A percentile compares a stretch with the other conserved stretches of the same genome.
These are phyloP conservation scores for Epizoanthus scotinus DNA, from an alignment of 92 coral and sea anemone species.

Conservation along the genomic window DNA sequence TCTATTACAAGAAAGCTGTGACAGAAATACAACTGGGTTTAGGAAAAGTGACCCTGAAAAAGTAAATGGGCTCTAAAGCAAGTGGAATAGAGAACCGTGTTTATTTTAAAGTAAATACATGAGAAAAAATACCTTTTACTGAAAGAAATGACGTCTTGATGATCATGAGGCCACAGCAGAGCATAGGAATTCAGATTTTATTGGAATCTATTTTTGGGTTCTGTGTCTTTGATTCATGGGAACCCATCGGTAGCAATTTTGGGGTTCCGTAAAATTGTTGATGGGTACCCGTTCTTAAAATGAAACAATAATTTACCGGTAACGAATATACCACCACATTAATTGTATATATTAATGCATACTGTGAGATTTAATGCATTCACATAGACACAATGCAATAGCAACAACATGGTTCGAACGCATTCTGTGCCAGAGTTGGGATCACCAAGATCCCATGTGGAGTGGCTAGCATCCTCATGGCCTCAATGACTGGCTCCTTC, in stretches of 20 bases:
- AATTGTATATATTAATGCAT: background rate
- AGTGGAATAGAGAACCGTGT: too few relatives aligned
- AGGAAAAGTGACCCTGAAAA: too few relatives aligned
- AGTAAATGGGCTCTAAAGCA: too few relatives aligned
- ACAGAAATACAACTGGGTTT: too few relatives aligned
- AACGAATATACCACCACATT: background rate
- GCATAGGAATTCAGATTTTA: background rate
- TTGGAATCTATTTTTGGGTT: background rate
- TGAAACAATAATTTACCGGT: background rate
- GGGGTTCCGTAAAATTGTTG: too few relatives aligned
- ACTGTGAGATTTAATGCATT: background rate
- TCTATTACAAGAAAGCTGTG: too few relatives aligned
- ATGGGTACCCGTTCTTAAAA: constrained; percentile 8
- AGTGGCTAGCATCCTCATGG: constrained; percentile 16
- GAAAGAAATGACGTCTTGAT: too few relatives aligned
- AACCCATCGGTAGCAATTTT: background rate
- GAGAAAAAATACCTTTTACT: too few relatives aligned
- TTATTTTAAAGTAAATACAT: too few relatives aligned
- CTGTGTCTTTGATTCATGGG: background rate
- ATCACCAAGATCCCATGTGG: constrained; percentile 39
- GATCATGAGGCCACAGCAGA: too few relatives aligned
- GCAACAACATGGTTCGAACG: constrained; percentile 1
- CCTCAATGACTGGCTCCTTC: constrained; percentile 46
- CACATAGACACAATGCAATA: constrained; percentile 1
- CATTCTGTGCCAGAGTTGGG: constrained; percentile 29